Base-by-base conservation (phyloP, 2,888 invertebrate species). In the Biston betularia region DNA sequence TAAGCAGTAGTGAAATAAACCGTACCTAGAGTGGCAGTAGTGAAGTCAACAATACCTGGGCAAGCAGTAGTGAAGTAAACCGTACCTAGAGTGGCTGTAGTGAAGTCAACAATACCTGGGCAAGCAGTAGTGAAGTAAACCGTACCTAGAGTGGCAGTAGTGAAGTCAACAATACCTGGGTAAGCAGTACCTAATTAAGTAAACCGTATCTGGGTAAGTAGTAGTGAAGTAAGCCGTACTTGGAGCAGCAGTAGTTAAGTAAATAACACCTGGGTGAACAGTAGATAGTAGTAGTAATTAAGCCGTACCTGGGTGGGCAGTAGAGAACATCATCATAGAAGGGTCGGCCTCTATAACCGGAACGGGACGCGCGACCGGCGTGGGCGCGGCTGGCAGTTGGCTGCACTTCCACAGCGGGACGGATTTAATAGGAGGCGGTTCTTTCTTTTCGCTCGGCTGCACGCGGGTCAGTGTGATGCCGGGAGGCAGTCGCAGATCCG, bases 381-480 rank as follows among this genome's bases (percentile, higher is more conserved):
- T 92, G 0, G 94, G 93, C 33, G 89, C 69, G 0, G 88, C 84
- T 12, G 89, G 72, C 57, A 93, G 77, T 72, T 83, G 82, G 44
- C 76, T 84, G 73, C 88, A 83, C 71, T 89, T 88, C 91, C 92
- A 93, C 45, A 88, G 77, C 14, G 93, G 93, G 78, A 92, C 91
- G 54, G 92, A 92, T 40, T 92, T 92, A 67, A 93, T 89, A 0
- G 81, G 68, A 0, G 88, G 82, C 0, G 88, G 79, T 6, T 89
- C 89, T 56, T 84, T 88, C 82, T 91, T 90, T 74, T 92, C 90
- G 11, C 74, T 84, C 0, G 95, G 95, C 70, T 96, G 96, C 0
- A 97, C 96, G 67, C 96, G 94, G 0, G 97, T 97, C 46, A 97
- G 94, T 0, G 97, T 97, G 53, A 97, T 97, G n/a, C 97, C 97